Conservation (phyloP, 2,888 invertebrate genomes). For the Cataglyphis albicans region DNA sequence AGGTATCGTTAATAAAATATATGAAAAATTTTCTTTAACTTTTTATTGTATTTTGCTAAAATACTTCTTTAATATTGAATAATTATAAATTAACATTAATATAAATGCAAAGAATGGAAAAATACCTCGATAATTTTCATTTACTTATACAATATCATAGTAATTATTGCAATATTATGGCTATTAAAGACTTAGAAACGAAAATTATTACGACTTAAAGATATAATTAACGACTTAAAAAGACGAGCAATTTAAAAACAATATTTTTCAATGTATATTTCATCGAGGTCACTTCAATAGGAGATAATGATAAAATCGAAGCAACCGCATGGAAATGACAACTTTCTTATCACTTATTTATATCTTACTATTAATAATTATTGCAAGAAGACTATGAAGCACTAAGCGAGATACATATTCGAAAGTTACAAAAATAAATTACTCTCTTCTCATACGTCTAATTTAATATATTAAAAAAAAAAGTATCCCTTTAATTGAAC, state of each 20-base stretch:
- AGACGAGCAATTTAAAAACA: slow-evolving; percentile 60
- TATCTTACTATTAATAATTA: neutral
- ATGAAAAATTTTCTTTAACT: neutral
- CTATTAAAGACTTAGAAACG: slow-evolving; percentile 26
- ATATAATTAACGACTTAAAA: neutral
- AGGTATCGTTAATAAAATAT: neutral
- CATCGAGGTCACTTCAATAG: neutral
- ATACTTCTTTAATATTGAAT: neutral
- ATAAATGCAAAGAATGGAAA: neutral
- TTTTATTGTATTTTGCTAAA: neutral
- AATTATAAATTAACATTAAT: neutral
- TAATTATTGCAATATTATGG: neutral
- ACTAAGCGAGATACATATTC: neutral
- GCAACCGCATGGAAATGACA: neutral
- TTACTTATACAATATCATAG: neutral
- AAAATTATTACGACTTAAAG: neutral
- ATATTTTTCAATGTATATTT: slow-evolving; percentile 56
- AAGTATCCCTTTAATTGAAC: neutral
- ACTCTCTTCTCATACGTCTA: no score
- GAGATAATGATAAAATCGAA: neutral
- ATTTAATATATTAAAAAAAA: neutral
- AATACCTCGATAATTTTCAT: neutral
- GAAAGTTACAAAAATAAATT: neutral
- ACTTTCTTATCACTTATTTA: neutral
- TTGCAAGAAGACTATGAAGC: neutral